Conservation (phyloP, 2,797 vertebrate species). For the Muscicapa striata region DNA sequence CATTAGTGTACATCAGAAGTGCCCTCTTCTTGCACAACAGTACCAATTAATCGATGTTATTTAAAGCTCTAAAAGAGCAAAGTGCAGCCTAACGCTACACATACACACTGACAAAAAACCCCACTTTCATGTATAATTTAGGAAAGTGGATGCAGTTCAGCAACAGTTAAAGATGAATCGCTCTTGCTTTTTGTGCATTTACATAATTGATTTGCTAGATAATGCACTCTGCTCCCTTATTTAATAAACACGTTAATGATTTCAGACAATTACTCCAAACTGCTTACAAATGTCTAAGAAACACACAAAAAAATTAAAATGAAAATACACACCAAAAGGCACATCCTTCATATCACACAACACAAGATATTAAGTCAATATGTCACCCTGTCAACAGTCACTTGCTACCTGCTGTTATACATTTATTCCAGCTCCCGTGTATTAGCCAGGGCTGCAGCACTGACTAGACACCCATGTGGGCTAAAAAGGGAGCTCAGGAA, state of each 20-base stretch:
- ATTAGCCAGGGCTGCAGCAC: conserved; percentile 71
- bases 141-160: conserved; percentile 68
- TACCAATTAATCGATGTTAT: conserved; percentile 32
- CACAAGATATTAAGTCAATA: conserved; percentile 80
- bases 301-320: conserved; percentile 69
- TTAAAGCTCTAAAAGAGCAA: conserved; percentile 28
- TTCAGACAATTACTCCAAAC: conserved; percentile 81
- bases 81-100: neutral
- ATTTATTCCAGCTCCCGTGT: conserved; percentile 75
- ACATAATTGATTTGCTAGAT: conserved; percentile 83
- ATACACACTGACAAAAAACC: neutral
- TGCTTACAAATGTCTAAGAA: conserved; percentile 78
- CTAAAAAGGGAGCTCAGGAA: conserved; percentile 60
- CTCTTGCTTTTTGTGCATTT: conserved; percentile 78
- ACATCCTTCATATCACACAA: conserved; percentile 80
- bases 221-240: conserved; percentile 82
- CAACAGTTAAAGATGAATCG: conserved; percentile 78
- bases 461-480: conserved; percentile 74
- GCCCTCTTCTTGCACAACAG: conserved; percentile 20
- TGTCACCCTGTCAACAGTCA: conserved; percentile 82
- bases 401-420: conserved; percentile 81
- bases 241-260: conserved; percentile 85
- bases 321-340: conserved; percentile 79
- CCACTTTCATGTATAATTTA: conserved; percentile 72
- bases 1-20: conserved; percentile 53